Conservation (phyloP, 1,140 invertebrate genomes). For the Pemphigus obesinymphae region DNA sequence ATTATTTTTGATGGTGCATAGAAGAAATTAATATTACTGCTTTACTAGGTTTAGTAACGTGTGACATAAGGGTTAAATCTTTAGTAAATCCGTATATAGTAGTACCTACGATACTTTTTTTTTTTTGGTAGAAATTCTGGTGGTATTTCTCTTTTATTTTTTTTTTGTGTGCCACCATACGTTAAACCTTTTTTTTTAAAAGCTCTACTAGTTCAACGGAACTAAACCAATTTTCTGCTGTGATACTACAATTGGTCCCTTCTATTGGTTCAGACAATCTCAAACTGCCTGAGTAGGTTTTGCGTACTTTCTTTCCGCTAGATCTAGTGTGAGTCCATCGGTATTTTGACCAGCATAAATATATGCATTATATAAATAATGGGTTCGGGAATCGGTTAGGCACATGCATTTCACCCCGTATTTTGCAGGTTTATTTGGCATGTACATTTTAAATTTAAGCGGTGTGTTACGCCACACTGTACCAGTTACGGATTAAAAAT, state of each 20-base stretch:
- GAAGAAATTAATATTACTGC: constrained; percentile 48
- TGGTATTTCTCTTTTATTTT: constrained; percentile 44
- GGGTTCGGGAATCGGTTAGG: constrained; percentile 46
- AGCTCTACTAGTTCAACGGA: constrained; percentile 47
- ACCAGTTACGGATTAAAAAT: too few relatives aligned
- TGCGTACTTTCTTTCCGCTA: constrained; percentile 43
- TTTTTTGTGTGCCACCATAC: constrained; percentile 43
- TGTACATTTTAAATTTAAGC: constrained; percentile 50
- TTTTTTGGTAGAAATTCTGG: constrained; percentile 24
- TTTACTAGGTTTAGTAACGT: constrained; percentile 46
- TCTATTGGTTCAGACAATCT: constrained; percentile 46
- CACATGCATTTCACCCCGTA: constrained; percentile 52
- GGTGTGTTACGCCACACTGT: too few relatives aligned
- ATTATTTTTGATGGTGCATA: constrained; percentile 47
- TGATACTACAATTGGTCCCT: constrained; percentile 47
- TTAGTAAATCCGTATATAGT: constrained; percentile 15
- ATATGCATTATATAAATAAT: constrained; percentile 48
- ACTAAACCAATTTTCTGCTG: constrained; percentile 51
- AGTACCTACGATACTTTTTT: background rate
- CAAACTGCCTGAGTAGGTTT: constrained; percentile 5
- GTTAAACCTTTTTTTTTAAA: constrained; percentile 45
- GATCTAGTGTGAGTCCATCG: constrained; percentile 44
- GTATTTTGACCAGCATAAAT: constrained; percentile 48
- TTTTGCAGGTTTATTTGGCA: constrained; percentile 50
- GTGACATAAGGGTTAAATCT: constrained; percentile 40